Conservation (phyloP, 2,888 invertebrate genomes). For the Dolichomitus sp. region DNA sequence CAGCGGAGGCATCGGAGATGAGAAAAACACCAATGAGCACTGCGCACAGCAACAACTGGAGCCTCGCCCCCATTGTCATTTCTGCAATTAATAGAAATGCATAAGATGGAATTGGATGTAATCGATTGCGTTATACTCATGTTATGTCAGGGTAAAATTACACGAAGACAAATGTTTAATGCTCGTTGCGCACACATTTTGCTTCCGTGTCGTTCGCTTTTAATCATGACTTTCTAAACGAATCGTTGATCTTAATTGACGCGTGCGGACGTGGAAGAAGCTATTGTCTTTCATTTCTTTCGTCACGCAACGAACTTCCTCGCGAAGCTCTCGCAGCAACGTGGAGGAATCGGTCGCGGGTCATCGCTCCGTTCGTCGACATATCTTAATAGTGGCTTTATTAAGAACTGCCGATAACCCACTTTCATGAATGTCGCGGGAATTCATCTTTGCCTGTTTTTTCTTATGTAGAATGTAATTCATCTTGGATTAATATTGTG, state of each 20-base stretch:
- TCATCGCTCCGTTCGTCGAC: slow-evolving; percentile 74
- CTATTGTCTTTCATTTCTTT: slow-evolving; percentile 47
- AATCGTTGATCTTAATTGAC: slow-evolving; percentile 57
- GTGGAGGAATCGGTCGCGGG: slow-evolving; percentile 64
- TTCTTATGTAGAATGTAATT: not conserved
- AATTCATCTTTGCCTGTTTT: not conserved
- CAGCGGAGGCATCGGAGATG: slow-evolving; percentile 78
- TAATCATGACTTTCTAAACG: slow-evolving; percentile 29
- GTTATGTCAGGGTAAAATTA: not conserved
- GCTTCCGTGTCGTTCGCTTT: slow-evolving; percentile 27
- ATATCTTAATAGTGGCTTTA: slow-evolving; percentile 76
- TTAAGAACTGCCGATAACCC: slow-evolving; percentile 80
- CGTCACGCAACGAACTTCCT: slow-evolving; percentile 27
- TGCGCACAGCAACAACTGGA: slow-evolving; percentile 80
- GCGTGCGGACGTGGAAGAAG: slow-evolving; percentile 31
- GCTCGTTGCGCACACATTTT: not conserved
- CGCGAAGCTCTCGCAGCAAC: slow-evolving; percentile 5
- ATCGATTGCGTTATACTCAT: slow-evolving; percentile 1
- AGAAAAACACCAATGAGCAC: slow-evolving; percentile 77
- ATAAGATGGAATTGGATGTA: not conserved
- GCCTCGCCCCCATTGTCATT: slow-evolving; percentile 79
- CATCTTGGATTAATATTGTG: not conserved
- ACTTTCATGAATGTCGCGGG: slow-evolving; percentile 72
- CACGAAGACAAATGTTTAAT: not conserved
- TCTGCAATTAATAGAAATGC: slow-evolving; percentile 56